These are phyloP conservation scores for Cryptotermes secundus DNA, from an alignment of 1,140 invertebrate genomes.

Conservation along the genomic window DNA sequence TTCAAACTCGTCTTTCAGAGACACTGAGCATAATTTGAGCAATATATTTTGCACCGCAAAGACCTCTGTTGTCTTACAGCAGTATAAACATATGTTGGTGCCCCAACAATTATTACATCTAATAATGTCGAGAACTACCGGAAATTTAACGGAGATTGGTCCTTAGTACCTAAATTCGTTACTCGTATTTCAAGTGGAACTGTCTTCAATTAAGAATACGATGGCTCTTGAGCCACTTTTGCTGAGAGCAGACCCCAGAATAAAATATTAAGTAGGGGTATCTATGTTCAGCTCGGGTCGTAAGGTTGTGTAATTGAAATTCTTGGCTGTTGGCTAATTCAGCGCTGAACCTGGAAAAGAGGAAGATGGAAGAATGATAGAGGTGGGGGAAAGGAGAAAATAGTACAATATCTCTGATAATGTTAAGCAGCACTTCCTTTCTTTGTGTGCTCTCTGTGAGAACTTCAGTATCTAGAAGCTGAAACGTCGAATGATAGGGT, in stretches of 20 bases:
- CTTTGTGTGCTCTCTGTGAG: no score
- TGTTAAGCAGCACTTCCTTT: no score
- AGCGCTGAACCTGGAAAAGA: not conserved
- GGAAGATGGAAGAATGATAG: not conserved
- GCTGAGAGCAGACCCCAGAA: not conserved
- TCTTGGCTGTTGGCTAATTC: not conserved
- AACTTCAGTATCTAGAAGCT: no score
- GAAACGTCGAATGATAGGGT: no score
- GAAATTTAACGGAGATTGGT: not conserved
- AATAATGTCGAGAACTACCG: not conserved
- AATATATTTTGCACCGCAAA: no score
- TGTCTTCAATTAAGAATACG: not conserved
- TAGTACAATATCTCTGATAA: no score
- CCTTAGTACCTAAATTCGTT: not conserved
- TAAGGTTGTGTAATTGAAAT: not conserved
- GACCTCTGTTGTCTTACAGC: no score
- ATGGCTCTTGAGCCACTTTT: not conserved
- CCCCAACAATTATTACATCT: no score
- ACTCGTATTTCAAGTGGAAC: not conserved
- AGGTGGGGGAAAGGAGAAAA: not conserved
- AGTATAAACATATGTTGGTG: not conserved
- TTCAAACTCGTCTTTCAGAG: no score
- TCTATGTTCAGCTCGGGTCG: not conserved
- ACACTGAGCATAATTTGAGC: no score
- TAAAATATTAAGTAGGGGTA: constrained; percentile 16